phyloP scores from a whole-genome alignment of 1,140 invertebrate genomes.

The Oncopeltus fasciatus region DNA sequence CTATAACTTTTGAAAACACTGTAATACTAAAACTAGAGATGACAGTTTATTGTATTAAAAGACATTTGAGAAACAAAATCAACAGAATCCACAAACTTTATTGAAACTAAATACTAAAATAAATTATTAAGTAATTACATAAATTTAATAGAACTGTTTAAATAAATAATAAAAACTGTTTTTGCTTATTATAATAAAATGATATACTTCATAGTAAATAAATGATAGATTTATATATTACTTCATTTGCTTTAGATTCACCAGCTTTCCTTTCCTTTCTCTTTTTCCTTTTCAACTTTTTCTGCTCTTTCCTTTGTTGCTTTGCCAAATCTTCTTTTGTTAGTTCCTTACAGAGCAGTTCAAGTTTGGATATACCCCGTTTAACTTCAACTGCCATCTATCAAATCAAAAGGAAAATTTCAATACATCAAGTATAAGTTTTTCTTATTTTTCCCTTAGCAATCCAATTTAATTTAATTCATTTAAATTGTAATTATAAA shows the following conservation, averaged over 20 bases:
- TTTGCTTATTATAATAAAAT: no score
- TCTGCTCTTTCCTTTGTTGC: slow-evolving; percentile 68
- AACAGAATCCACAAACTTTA: no score
- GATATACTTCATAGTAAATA: no score
- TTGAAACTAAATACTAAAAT: no score
- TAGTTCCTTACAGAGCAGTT: slow-evolving; percentile 65
- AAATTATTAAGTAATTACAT: no score
- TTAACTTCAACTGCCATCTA: slow-evolving; percentile 74
- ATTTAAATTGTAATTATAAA: background rate
- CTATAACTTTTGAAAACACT: no score
- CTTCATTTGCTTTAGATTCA: slow-evolving; percentile 33
- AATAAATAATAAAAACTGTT: no score
- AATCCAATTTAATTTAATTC: background rate
- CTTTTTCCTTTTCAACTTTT: slow-evolving; percentile 69
- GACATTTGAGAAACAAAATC: no score
- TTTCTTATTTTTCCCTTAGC: background rate
- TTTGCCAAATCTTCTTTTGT: slow-evolving; percentile 68
- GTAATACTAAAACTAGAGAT: no score
- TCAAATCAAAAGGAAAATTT: slow-evolving; percentile 9
- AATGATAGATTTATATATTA: no score
- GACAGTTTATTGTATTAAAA: no score
- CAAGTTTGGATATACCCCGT: slow-evolving; percentile 72
- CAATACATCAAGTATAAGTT: background rate
- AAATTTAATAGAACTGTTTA: no score
- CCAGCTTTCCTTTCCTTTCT: slow-evolving; percentile 50